Conservation (phyloP, 2,797 vertebrate genomes). For the Brotula barbata region DNA sequence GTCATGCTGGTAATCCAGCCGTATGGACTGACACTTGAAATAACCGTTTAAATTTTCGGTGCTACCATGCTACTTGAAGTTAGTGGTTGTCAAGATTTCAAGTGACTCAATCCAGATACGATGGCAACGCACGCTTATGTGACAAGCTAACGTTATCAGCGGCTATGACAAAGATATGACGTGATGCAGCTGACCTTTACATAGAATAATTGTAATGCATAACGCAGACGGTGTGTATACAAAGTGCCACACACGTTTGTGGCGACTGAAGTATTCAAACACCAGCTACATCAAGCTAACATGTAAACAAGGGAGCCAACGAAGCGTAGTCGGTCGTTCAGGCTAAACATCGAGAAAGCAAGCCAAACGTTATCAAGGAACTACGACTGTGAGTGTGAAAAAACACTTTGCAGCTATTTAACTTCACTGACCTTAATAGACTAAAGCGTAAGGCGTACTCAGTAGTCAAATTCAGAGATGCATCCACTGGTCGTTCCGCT, state of each 20-base stretch:
- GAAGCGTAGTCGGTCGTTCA: slow-evolving; percentile 11
- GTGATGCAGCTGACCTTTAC: neutral
- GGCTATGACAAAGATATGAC: neutral
- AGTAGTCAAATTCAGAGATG: neutral
- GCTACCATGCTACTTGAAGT: neutral
- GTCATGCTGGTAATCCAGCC: slow-evolving; percentile 22
- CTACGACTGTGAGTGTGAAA: neutral
- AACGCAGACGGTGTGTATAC: neutral
- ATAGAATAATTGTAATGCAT: neutral
- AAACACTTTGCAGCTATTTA: neutral
- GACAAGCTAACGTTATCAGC: neutral
- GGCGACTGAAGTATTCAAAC: neutral
- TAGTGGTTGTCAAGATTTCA: no score
- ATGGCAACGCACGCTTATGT: neutral
- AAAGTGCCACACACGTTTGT: neutral
- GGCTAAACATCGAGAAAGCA: neutral
- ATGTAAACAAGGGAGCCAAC: slow-evolving; percentile 52
- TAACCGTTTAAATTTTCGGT: no score
- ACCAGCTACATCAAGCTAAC: slow-evolving; percentile 27
- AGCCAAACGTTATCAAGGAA: neutral
- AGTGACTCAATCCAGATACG: neutral
- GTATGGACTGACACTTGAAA: no score
- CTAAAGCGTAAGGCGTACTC: neutral
- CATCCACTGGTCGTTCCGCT: neutral
- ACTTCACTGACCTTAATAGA: neutral